Base-by-base conservation (phyloP, 2,888 invertebrate species). In the Drosophila greeni region DNA sequence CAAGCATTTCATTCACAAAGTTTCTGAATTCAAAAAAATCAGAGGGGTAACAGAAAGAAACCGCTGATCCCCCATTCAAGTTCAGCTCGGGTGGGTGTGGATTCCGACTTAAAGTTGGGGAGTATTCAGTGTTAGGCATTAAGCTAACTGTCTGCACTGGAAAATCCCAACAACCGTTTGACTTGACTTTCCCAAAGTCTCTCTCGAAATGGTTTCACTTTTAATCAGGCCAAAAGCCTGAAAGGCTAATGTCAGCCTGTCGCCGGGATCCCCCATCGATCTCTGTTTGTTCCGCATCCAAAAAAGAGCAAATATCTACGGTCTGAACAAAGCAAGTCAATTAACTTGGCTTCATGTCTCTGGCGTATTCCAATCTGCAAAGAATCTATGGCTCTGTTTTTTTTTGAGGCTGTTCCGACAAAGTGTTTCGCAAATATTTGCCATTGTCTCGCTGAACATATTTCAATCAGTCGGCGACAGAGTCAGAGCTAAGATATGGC, bases 351-450 rank as follows among this genome's bases (percentile, higher is more conserved):
- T 16, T 51, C 9, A 47, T 57, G 67, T 67, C 37, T 57, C 52
- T 66, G 52, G 16, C 16, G 47, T 39, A 65, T 58, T 20, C 65
- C 47, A 57, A 61, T 49, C 31, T 18, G 5, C 12, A 42, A 31
- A 69, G 53, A 56, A 26, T 58, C 51, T 67, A 40, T 16, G 34
- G 16, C 39, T 18, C n/a, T n/a, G 8, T 18, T 31, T 47, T 33
- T 34, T 68, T 56, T 68, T 42, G 40, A 40, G 37, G 34, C 26
- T 56, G 39, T 37, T 56, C 59, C 47, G 62, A 71, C 76, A 66
- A 71, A 69, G 58, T 36, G 61, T 66, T 64, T 68, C 73, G 76
- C 81, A 81, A 79, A 78, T 81, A 81, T 79, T 79, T 81, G 72
- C 70, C 66, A 76, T 69, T 65, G 36, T 66, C 62, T 79, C 58